These are phyloP conservation scores for Fulica atra DNA, from an alignment of 2,113 vertebrate genomes.

Conservation along the genomic window DNA sequence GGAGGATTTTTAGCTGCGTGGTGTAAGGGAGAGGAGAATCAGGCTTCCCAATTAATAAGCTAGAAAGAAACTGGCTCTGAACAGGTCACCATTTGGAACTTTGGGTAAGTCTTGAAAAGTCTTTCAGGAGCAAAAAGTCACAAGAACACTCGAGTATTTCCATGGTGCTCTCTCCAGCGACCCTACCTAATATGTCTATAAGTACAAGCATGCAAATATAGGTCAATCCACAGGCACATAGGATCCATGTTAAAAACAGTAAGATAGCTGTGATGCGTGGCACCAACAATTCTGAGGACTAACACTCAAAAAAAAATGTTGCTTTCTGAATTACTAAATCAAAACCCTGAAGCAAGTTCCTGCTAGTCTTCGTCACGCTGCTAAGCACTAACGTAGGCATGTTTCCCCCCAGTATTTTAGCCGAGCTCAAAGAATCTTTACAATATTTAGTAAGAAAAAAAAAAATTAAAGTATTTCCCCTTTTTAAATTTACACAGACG, in stretches of 20 bases:
- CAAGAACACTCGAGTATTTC: conserved; percentile 67
- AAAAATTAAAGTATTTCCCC: conserved; percentile 90
- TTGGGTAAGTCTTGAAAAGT: conserved; percentile 61
- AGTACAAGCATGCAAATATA: conserved; percentile 85
- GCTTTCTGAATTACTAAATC: conserved; percentile 76
- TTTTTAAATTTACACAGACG: conserved; percentile 93
- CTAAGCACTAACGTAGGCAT: conserved; percentile 81
- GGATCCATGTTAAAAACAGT: conserved; percentile 79
- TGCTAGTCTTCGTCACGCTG: conserved; percentile 78
- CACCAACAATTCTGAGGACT: conserved; percentile 75
- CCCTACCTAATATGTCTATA: conserved; percentile 79
- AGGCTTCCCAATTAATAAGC: conserved; percentile 42
- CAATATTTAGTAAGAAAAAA: conserved; percentile 90
- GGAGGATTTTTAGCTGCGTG: conserved; percentile 29
- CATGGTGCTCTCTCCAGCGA: conserved; percentile 77
- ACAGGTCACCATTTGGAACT: conserved; percentile 73
- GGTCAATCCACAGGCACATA: conserved; percentile 83
- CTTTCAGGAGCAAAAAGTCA: conserved; percentile 59
- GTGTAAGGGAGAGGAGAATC: conserved; percentile 2
- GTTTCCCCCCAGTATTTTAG: conserved; percentile 79
- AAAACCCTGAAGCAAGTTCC: conserved; percentile 81
- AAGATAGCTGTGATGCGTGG: conserved; percentile 80
- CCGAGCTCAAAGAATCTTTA: conserved; percentile 87
- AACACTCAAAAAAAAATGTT: conserved; percentile 74
- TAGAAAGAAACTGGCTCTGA: conserved; percentile 69